Conservation (phyloP, 2,113 vertebrate species). For the Chloebia gouldiae region DNA sequence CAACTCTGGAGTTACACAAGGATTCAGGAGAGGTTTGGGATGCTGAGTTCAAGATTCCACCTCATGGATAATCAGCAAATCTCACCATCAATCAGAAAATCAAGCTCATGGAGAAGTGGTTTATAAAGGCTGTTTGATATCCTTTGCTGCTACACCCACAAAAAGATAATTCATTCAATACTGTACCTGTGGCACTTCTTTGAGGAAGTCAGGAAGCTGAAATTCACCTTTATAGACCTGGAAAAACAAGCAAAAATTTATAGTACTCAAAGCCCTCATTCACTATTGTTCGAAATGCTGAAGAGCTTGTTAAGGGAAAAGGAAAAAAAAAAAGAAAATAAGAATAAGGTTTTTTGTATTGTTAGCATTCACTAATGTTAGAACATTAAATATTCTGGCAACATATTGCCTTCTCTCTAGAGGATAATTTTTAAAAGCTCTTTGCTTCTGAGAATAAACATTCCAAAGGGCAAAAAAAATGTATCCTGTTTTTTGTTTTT, state of each 20-base stretch:
- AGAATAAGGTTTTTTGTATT: background rate
- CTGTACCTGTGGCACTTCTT: conserved; percentile 93
- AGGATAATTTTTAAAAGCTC: background rate
- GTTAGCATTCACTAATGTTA: background rate
- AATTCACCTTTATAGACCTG: conserved; percentile 99
- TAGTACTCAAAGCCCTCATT: background rate
- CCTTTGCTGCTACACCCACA: background rate
- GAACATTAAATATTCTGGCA: background rate
- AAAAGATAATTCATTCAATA: conserved; percentile 1
- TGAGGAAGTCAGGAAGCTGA: conserved; percentile 96
- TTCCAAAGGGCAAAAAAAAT: fast-evolving
- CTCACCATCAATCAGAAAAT: background rate
- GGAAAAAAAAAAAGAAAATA: background rate
- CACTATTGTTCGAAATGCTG: background rate
- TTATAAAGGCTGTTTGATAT: background rate
- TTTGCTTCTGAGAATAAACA: background rate
- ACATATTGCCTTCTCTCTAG: background rate
- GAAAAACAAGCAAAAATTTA: conserved; percentile 19
- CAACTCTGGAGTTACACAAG: background rate
- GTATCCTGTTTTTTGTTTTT: background rate
- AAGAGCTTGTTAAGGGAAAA: background rate
- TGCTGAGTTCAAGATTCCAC: background rate
- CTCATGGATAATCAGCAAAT: background rate
- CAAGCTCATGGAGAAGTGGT: background rate
- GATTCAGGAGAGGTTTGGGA: background rate